Evolutionary conservation across 1,140 invertebrate genomes (phyloP).

Genomic region (Popillia japonica): DNA sequence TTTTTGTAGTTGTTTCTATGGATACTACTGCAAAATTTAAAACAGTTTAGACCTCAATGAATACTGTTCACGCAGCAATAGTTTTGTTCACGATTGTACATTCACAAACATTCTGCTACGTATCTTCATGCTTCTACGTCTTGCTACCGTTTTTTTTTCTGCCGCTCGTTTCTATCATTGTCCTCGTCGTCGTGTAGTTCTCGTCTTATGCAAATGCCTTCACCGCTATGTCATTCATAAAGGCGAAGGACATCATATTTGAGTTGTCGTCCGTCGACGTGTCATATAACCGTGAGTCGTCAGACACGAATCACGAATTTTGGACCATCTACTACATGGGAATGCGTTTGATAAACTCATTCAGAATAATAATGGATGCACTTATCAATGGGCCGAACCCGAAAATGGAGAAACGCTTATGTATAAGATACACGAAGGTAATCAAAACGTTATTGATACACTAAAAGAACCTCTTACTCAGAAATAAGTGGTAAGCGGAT

Average conservation of each 20-base stretch:
- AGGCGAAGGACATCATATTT: background rate
- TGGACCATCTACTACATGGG: slow-evolving; percentile 23
- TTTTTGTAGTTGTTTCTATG: too few relatives aligned
- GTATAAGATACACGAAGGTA: too few relatives aligned
- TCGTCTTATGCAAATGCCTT: slow-evolving; percentile 35
- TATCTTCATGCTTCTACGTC: background rate
- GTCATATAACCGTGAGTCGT: background rate
- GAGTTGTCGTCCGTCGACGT: background rate
- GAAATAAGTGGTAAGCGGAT: too few relatives aligned
- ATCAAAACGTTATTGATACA: too few relatives aligned
- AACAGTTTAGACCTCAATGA: background rate
- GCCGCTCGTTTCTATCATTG: background rate
- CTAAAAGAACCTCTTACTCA: too few relatives aligned
- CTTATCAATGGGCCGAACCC: slow-evolving; percentile 15
- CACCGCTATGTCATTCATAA: slow-evolving; percentile 39
- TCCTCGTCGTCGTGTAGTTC: background rate
- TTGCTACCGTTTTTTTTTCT: background rate
- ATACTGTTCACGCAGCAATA: background rate
- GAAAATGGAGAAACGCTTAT: background rate
- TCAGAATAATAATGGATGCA: slow-evolving; percentile 33
- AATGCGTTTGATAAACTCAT: background rate
- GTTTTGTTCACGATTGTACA: background rate
- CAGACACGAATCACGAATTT: background rate
- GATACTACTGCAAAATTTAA: too few relatives aligned
- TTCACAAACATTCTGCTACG: background rate